These are phyloP conservation scores for Euzophera pinguis DNA, from an alignment of 2,888 invertebrate genomes.

Conservation along the genomic window DNA sequence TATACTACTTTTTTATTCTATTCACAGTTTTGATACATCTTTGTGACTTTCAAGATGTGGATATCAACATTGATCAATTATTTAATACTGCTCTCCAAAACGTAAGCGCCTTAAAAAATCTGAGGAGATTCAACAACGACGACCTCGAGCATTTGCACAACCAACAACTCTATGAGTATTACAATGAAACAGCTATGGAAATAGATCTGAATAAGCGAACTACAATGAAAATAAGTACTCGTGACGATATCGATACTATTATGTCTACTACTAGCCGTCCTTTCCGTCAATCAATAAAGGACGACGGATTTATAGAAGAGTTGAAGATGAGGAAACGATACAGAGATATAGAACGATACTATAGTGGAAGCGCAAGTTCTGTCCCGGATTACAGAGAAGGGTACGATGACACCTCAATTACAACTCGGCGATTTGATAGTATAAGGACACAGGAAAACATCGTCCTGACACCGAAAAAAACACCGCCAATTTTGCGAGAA, in stretches of 20 bases:
- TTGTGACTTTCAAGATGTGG: background rate
- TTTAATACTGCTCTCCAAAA: background rate
- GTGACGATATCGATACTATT: background rate
- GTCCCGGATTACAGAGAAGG: background rate
- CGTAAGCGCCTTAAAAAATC: background rate
- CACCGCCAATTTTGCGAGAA: background rate
- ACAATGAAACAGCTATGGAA: background rate
- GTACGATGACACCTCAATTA: background rate
- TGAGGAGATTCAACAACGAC: background rate
- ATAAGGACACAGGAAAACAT: background rate
- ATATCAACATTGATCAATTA: background rate
- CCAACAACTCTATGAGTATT: background rate
- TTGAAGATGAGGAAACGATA: background rate
- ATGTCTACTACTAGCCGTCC: background rate
- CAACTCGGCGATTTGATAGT: background rate
- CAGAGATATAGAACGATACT: background rate
- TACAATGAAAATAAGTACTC: background rate
- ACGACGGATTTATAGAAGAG: background rate
- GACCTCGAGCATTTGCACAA: background rate
- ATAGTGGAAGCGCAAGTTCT: background rate
- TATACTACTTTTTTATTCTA: background rate
- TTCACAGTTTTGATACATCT: background rate
- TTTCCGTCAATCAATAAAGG: background rate
- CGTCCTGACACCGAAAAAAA: background rate
- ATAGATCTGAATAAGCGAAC: background rate